These are phyloP conservation scores for rabbit (Oryctolagus cuniculus) DNA, from an alignment of 2,113 vertebrate species.

Conservation along the genomic window mOryCun1.1 NC_091450.1:20728501-20729000, in stretches of 20 bases:
- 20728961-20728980: slow-evolving; percentile 57
- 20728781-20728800: slow-evolving; percentile 78
- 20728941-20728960: slow-evolving; percentile 38
- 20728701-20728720: not conserved
- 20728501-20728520: slow-evolving; percentile 80
- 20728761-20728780: slow-evolving; percentile 11
- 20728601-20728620: slow-evolving; percentile 71
- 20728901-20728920: slow-evolving; percentile 47
- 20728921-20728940: slow-evolving; percentile 60
- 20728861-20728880: slow-evolving; percentile 48
- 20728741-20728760: slow-evolving; percentile 61
- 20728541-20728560: slow-evolving; percentile 45
- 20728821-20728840: slow-evolving; percentile 70
- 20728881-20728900: not conserved
- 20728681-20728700: slow-evolving; percentile 41
- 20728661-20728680: slow-evolving; percentile 41
- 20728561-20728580: slow-evolving; percentile 32
- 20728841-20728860: slow-evolving; percentile 76
- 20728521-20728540: slow-evolving; percentile 64
- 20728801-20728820: slow-evolving; percentile 80
- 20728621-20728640: slow-evolving; percentile 75
- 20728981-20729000: slow-evolving; percentile 71
- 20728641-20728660: slow-evolving; percentile 67
- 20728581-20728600: slow-evolving; percentile 61
- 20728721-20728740: slow-evolving; percentile 34